Percentiles rank a stretch among this genome's conserved stretches.
phyloP scores from a whole-genome alignment of 2,888 invertebrate species.

The Scaptomyza reducta region DNA sequence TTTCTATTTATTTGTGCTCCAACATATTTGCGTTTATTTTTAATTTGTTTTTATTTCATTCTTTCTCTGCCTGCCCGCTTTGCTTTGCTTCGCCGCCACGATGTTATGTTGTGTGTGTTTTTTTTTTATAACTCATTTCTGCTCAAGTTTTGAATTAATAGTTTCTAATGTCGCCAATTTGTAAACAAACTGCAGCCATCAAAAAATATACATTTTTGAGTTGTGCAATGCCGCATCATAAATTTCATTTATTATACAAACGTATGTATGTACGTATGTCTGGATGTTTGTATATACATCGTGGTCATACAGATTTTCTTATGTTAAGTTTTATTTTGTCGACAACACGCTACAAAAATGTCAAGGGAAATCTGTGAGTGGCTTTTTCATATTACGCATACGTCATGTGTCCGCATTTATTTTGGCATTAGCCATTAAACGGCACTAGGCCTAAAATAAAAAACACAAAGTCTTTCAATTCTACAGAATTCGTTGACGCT shows the following conservation, averaged over 20 bases:
- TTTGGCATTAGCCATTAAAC: slow-evolving; percentile 61
- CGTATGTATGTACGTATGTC: slow-evolving; percentile 4
- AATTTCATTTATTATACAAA: slow-evolving; percentile 29
- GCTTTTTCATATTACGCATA: slow-evolving; percentile 67
- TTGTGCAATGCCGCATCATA: slow-evolving; percentile 52
- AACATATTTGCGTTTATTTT: slow-evolving; percentile 50
- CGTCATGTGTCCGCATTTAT: slow-evolving; percentile 54
- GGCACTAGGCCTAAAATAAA: slow-evolving; percentile 24
- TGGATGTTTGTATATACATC: slow-evolving; percentile 3
- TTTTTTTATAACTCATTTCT: slow-evolving; percentile 19
- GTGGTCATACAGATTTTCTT: slow-evolving; percentile 5
- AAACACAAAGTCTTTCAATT: slow-evolving; percentile 17
- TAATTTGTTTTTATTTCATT: slow-evolving; percentile 72
- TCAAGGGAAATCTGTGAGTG: slow-evolving; percentile 60
- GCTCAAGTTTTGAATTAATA: slow-evolving; percentile 57
- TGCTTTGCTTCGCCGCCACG: slow-evolving; percentile 19
- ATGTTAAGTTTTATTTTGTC: slow-evolving; percentile 11
- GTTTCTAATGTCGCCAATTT: slow-evolving; percentile 77
- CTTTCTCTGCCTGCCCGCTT: slow-evolving; percentile 23
- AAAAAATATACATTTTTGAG: slow-evolving; percentile 40
- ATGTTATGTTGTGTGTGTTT: slow-evolving; percentile 12
- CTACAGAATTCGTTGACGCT: slow-evolving; percentile 21
- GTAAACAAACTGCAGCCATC: slow-evolving; percentile 71
- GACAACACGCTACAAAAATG: slow-evolving; percentile 48
- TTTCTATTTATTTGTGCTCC: slow-evolving; percentile 52